phyloP scores from a whole-genome alignment of 2,113 vertebrate species.

The Seriola rivoliana region DNA sequence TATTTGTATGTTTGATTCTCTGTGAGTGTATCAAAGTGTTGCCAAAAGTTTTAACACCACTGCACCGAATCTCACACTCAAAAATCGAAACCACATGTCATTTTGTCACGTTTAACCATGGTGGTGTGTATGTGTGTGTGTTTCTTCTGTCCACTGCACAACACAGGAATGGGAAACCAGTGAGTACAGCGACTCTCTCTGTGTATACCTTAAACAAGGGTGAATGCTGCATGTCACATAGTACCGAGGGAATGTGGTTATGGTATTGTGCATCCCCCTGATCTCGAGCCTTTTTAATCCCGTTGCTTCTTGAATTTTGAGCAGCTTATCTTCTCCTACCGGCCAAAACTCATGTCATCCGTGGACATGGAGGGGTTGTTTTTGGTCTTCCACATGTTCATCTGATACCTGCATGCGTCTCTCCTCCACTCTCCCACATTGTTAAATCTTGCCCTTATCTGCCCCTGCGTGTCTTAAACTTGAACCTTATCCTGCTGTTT shows the following conservation, averaged over 20 bases:
- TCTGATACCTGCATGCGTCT: constrained; percentile 71
- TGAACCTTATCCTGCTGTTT: constrained; percentile 56
- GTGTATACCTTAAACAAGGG: constrained; percentile 55
- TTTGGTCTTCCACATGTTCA: constrained; percentile 49
- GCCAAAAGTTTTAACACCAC: neutral
- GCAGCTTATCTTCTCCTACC: constrained; percentile 35
- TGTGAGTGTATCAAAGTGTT: constrained; percentile 3
- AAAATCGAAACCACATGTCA: neutral
- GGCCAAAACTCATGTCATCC: constrained; percentile 52
- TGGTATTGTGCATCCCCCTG: constrained; percentile 51
- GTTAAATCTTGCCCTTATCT: constrained; percentile 50
- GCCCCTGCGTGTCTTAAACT: constrained; percentile 49
- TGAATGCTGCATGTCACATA: constrained; percentile 83
- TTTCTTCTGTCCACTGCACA: constrained; percentile 83
- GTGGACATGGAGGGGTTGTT: constrained; percentile 42
- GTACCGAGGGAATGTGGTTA: constrained; percentile 57
- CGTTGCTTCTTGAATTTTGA: constrained; percentile 56
- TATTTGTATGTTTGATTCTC: constrained; percentile 10
- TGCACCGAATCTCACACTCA: neutral
- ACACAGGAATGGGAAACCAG: constrained; percentile 89
- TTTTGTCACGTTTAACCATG: constrained; percentile 63
- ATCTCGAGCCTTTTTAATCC: constrained; percentile 56
- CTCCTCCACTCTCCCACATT: constrained; percentile 51
- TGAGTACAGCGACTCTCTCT: constrained; percentile 83
- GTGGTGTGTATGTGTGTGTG: constrained; percentile 58